Base-by-base conservation (phyloP, 2,888 invertebrate genomes). In the Ferdinandea cuprea region DNA sequence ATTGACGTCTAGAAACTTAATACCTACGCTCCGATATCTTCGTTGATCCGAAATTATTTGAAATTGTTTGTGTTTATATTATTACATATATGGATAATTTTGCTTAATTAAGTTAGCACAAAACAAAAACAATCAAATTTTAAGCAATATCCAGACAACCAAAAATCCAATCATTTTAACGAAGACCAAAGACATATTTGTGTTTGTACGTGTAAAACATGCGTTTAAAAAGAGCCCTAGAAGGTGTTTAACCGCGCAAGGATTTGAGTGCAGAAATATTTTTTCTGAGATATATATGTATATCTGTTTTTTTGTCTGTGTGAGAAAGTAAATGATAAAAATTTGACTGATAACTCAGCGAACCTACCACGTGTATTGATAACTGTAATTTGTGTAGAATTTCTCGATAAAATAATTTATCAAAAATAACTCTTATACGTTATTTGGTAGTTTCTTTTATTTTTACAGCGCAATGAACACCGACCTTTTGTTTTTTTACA, bases 91-190 rank as follows among this genome's bases (percentile, higher is more conserved):
- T 40, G 21, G 7, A 17, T 17, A 19, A 30, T 66, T 42, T 21
- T 8, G 11, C 42, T 72, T 61, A 72, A 72, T 72, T 72, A 21
- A 61, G 61, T 72, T 61, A 72, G 40, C 52, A 52, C 13, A 21
- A 50, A 59, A 42, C 9, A 17, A 71, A 59, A 37, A 48, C 19
- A 59, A 7, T 5, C 2, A 3, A 8, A 21, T 21, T 25, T 40
- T 19, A 30, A 52, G 50, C n/a, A n/a, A n/a, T n/a, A n/a, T n/a
- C 28, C 25, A 50, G 3, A 6, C 42, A 42, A 42, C 13, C 15
- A 15, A 42, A 42, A 42, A 42, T n/a, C 4, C 15, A 42, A 30
- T 30, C 25, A 19, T 9, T 32, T 11, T 19, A 48, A 61, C 42
- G 42, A 25, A 58, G 25, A 58, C 11, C 25, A 35, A 63, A 40